Evolutionary conservation across 2,113 vertebrate species (phyloP).

Genomic region (Vulpes vulpes): DNA sequence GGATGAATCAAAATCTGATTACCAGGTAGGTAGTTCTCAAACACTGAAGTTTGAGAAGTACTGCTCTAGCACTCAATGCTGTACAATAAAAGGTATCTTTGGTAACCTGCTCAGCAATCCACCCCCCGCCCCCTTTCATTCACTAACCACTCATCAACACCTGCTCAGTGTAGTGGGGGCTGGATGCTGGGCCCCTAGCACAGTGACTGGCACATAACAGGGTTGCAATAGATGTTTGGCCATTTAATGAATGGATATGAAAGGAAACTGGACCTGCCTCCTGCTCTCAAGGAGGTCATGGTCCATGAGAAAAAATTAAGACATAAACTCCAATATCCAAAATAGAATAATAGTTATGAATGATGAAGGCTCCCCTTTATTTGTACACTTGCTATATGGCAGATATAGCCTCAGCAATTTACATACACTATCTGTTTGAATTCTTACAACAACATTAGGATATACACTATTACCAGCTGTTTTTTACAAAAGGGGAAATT

Average conservation of each 20-base stretch:
- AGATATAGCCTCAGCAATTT: not conserved
- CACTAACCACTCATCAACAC: not conserved
- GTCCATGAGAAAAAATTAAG: not conserved
- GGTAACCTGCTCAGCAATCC: not conserved
- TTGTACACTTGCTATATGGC: no score
- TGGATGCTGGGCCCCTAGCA: not conserved
- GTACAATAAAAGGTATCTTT: not conserved
- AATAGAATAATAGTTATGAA: not conserved
- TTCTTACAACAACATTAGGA: not conserved
- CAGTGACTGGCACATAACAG: not conserved
- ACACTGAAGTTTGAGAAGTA: not conserved
- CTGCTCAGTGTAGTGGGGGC: not conserved
- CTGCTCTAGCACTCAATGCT: not conserved
- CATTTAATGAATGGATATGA: not conserved
- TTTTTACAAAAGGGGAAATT: not conserved
- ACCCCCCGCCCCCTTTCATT: not conserved
- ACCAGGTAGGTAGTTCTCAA: not conserved
- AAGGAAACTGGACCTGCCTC: not conserved
- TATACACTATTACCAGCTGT: not conserved
- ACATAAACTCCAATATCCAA: not conserved
- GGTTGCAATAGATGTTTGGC: not conserved
- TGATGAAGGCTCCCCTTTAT: not conserved
- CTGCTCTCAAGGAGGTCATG: not conserved
- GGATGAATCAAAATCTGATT: not conserved
- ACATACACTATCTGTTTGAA: not conserved